Evolutionary conservation across 2,888 invertebrate species (phyloP).

Genomic region (Blastobasis adustella): DNA sequence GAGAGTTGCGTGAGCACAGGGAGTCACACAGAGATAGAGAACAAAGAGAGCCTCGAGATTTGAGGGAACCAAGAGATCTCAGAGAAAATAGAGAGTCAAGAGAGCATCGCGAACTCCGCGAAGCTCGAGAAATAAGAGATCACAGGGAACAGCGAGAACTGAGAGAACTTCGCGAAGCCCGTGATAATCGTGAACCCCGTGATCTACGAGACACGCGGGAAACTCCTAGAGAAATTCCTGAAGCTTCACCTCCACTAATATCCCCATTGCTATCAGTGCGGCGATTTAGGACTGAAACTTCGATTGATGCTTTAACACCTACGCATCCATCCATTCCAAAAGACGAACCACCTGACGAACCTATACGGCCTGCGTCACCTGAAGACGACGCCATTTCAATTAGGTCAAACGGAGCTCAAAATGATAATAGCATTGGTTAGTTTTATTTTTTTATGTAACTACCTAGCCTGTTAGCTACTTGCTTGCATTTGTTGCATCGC

Average conservation of each 20-base stretch:
- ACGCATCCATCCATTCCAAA: constrained; percentile 70
- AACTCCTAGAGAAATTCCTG: constrained; percentile 45
- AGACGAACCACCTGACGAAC: constrained; percentile 71
- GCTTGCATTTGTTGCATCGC: not conserved
- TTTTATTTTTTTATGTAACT: not conserved
- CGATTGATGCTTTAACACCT: constrained; percentile 47
- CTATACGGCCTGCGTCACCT: constrained; percentile 70
- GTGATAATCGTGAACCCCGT: constrained; percentile 42
- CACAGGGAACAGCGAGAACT: constrained; percentile 31
- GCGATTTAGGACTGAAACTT: constrained; percentile 56
- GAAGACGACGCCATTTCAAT: constrained; percentile 76
- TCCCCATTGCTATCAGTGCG: constrained; percentile 64
- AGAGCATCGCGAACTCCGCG: constrained; percentile 40
- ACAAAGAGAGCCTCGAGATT: constrained; percentile 46
- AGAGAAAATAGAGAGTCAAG: constrained; percentile 40
- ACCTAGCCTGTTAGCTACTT: not conserved
- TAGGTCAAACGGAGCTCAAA: constrained; percentile 69
- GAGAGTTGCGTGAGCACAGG: constrained; percentile 30
- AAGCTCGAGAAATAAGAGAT: constrained; percentile 33
- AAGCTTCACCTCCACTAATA: constrained; percentile 66
- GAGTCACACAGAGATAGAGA: constrained; percentile 39
- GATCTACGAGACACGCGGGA: constrained; percentile 38
- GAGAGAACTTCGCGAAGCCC: constrained; percentile 42
- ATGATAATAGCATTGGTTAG: constrained; percentile 70
- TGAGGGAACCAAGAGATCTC: constrained; percentile 43